phyloP scores from a whole-genome alignment of 2,888 invertebrate species.

The Amiota communis region DNA sequence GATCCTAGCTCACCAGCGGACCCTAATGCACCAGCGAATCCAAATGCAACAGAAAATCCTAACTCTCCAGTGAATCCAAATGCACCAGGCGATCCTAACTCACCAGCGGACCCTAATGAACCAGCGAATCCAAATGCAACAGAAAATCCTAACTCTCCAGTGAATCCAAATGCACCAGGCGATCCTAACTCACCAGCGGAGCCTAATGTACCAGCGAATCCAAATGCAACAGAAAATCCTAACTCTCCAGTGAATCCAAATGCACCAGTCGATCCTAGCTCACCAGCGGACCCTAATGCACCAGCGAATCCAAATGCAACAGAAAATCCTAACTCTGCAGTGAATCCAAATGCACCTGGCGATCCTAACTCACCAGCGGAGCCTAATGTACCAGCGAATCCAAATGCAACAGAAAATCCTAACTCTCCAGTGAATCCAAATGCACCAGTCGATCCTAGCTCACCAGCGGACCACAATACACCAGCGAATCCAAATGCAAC shows the following conservation, averaged over 20 bases:
- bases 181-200: too few species aligned
- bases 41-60: too few species aligned
- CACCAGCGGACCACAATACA: constrained; percentile 31
- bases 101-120: constrained; percentile 23
- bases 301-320: constrained; percentile 32
- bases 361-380: constrained; percentile 32
- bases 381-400: constrained; percentile 33
- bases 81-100: constrained; percentile 23
- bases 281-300: constrained; percentile 30
- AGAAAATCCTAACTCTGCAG: too few species aligned
- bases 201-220: constrained; percentile 5
- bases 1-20: constrained; percentile 24
- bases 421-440: constrained; percentile 37
- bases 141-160: too few species aligned
- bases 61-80: constrained; percentile 29
- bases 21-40: constrained; percentile 22
- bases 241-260: constrained; percentile 32
- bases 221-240: too few species aligned
- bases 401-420: constrained; percentile 30
- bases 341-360: constrained; percentile 32
- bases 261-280: constrained; percentile 29
- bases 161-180: neutral
- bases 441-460: constrained; percentile 33
- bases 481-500: constrained; percentile 29
- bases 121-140: too few species aligned